These are phyloP conservation scores for Semnopithecus entellus DNA, from an alignment of 2,113 vertebrate genomes.

Conservation along the genomic window DNA sequence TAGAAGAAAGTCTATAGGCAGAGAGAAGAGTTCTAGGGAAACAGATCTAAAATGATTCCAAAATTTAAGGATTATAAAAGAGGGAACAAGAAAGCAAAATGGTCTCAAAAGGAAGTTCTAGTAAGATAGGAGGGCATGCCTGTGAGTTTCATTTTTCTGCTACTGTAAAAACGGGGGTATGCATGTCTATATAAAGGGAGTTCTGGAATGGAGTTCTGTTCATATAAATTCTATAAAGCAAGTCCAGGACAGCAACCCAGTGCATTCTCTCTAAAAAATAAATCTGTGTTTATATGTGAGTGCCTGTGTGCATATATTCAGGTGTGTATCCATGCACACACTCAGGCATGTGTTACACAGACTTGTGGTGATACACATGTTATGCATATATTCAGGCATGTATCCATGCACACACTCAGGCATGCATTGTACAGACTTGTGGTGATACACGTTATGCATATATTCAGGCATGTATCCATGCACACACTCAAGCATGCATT, in stretches of 20 bases:
- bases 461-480: too few relatives aligned
- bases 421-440: not conserved
- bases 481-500: not conserved
- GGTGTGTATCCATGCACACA: not conserved
- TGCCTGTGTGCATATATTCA: fast-evolving
- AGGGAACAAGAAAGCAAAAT: not conserved
- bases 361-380: too few relatives aligned
- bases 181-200: not conserved
- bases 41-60: not conserved
- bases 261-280: fast-evolving
- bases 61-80: not conserved
- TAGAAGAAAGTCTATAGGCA: fast-evolving
- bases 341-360: not conserved
- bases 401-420: not conserved
- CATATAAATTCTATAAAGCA: too few relatives aligned
- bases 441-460: fast-evolving
- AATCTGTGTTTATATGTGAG: fast-evolving
- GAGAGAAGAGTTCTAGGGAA: not conserved
- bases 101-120: not conserved
- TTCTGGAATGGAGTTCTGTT: not conserved
- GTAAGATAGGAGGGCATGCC: fast-evolving
- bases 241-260: not conserved
- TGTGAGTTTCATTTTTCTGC: not conserved
- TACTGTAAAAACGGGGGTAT: not conserved
- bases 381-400: fast-evolving